Conservation (phyloP, 2,113 vertebrate species). For the Eretmochelys imbricata region DNA sequence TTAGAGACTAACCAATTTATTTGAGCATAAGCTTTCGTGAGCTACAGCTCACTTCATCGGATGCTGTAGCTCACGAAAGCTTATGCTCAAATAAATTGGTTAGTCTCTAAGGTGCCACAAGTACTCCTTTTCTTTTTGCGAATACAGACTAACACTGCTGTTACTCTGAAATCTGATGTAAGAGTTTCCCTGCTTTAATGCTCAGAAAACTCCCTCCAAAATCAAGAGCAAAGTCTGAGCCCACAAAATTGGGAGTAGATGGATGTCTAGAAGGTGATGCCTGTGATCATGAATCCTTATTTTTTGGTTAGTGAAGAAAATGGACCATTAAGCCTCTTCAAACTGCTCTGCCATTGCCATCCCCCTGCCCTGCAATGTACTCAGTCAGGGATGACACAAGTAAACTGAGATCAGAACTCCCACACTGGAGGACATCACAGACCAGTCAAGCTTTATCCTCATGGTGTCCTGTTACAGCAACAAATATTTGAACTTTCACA, state of each 20-base stretch:
- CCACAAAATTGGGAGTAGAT: constrained; percentile 32
- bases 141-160: no score
- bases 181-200: not conserved
- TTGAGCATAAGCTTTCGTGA: no score
- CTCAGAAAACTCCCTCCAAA: not conserved
- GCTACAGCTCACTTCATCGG: no score
- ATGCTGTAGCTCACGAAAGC: no score
- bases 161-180: not conserved
- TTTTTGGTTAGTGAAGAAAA: constrained; percentile 2
- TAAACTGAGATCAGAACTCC: accelerated
- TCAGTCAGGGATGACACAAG: not conserved
- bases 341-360: accelerated
- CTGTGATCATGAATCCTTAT: constrained; percentile 28
- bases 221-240: constrained; percentile 41
- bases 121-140: no score
- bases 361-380: not conserved
- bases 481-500: not conserved
- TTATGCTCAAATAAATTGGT: no score
- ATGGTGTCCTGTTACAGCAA: accelerated
- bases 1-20: no score
- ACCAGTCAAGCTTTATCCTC: accelerated
- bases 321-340: constrained; percentile 13
- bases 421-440: not conserved
- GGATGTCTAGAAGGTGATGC: not conserved
- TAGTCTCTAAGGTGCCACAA: no score